phyloP scores from a whole-genome alignment of 2,888 invertebrate species.

The Epistrophe grossulariae region DNA sequence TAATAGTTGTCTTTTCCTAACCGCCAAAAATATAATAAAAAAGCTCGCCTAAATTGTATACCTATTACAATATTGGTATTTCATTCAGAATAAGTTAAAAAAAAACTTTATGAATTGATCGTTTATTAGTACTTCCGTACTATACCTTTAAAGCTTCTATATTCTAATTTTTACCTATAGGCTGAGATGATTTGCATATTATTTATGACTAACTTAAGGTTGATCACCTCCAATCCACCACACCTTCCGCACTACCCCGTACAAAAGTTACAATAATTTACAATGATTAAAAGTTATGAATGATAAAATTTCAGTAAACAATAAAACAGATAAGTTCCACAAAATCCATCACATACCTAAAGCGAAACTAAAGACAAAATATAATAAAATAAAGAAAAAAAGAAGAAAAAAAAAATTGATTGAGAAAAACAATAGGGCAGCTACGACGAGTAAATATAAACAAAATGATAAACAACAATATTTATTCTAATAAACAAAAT shows the following conservation, averaged over 20 bases:
- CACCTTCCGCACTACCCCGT: background rate
- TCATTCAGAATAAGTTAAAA: too few species aligned
- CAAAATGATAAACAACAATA: background rate
- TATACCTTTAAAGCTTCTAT: conserved; percentile 3
- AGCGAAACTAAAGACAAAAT: conserved; percentile 10
- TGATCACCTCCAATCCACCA: conserved; percentile 14
- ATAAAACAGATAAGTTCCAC: conserved; percentile 66
- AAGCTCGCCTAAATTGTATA: too few species aligned
- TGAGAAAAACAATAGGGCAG: background rate
- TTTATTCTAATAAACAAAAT: background rate
- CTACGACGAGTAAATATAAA: background rate
- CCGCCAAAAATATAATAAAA: too few species aligned
- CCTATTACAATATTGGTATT: too few species aligned
- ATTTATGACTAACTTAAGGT: background rate
- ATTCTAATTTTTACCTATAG: background rate
- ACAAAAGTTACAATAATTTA: conserved; percentile 1
- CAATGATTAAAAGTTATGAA: conserved; percentile 29
- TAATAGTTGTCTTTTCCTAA: too few species aligned
- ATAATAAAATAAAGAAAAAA: conserved; percentile 27
- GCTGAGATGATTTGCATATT: background rate
- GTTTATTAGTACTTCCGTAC: background rate
- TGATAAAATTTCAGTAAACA: conserved; percentile 43
- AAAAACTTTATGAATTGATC: background rate
- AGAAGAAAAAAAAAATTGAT: conserved; percentile 9
- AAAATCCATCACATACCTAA: conserved; percentile 17